A percentile compares a stretch with the other conserved stretches of the same genome.
These are phyloP conservation scores for Agraylea sexmaculata DNA, from an alignment of 1,140 invertebrate genomes.

Conservation along the genomic window DNA sequence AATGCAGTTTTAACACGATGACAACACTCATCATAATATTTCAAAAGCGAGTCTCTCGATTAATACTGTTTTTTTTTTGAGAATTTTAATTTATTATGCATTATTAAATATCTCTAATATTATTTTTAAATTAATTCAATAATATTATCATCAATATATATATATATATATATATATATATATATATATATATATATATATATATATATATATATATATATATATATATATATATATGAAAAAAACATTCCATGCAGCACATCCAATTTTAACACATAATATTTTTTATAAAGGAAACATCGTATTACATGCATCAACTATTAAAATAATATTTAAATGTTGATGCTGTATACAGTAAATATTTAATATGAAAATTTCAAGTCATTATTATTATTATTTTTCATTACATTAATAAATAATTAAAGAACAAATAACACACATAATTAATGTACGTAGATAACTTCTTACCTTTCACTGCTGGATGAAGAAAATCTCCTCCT, in stretches of 20 bases:
- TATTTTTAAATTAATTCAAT: too few relatives aligned
- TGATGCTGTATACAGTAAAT: too few relatives aligned
- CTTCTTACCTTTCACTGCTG: slow-evolving; percentile 19
- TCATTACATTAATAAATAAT: not conserved
- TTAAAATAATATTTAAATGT: too few relatives aligned
- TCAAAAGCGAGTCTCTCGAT: too few relatives aligned
- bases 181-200: not conserved
- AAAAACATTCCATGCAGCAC: too few relatives aligned
- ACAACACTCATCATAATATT: too few relatives aligned
- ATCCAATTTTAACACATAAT: too few relatives aligned
- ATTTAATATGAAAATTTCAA: too few relatives aligned
- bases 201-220: not conserved
- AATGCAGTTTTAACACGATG: too few relatives aligned
- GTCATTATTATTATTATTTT: not conserved
- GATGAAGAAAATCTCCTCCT: slow-evolving; percentile 13
- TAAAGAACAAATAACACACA: not conserved
- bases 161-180: not conserved
- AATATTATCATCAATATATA: too few relatives aligned
- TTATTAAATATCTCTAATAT: too few relatives aligned
- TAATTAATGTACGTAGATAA: not conserved
- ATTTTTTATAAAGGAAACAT: not conserved
- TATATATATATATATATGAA: not conserved
- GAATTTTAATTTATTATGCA: not conserved
- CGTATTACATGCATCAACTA: not conserved
- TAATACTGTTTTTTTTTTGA: too few relatives aligned